Conservation (phyloP, 2,888 invertebrate species). For the Cantharis nigra region DNA sequence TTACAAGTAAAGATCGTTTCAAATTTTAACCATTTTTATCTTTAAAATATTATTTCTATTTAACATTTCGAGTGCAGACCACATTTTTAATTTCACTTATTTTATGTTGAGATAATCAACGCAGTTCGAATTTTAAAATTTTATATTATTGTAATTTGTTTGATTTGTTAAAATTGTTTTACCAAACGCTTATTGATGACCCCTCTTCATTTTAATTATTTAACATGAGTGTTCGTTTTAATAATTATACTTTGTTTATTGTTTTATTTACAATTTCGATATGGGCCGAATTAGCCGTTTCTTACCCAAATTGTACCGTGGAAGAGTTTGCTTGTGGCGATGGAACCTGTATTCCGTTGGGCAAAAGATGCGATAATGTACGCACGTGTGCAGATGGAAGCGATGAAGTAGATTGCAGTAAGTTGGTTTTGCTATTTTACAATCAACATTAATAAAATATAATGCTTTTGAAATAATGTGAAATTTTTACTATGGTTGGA, state of each 20-base stretch:
- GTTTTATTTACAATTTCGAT: neutral
- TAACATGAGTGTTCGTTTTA: neutral
- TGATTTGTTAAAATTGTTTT: neutral
- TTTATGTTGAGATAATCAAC: neutral
- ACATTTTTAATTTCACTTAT: neutral
- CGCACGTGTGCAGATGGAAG: constrained; percentile 64
- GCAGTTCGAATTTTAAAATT: neutral
- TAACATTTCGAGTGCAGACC: neutral
- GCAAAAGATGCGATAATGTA: constrained; percentile 62
- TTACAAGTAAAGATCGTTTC: neutral
- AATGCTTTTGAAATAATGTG: too few relatives aligned
- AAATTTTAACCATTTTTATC: neutral
- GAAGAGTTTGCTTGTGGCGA: constrained; percentile 64
- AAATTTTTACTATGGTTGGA: too few relatives aligned
- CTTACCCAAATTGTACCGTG: neutral
- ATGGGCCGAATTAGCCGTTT: neutral
- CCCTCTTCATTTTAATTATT: neutral
- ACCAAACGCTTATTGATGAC: neutral
- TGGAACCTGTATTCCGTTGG: constrained; percentile 59
- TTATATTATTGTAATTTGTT: neutral
- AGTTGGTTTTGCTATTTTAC: constrained; percentile 32
- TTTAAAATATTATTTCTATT: neutral
- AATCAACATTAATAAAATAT: too few relatives aligned
- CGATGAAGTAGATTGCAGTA: constrained; percentile 62
- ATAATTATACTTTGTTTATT: neutral